Percentiles rank a stretch among this genome's conserved stretches.
Evolutionary conservation across 2,888 invertebrate genomes (phyloP).

Genomic region (Corbicula japonica): DNA sequence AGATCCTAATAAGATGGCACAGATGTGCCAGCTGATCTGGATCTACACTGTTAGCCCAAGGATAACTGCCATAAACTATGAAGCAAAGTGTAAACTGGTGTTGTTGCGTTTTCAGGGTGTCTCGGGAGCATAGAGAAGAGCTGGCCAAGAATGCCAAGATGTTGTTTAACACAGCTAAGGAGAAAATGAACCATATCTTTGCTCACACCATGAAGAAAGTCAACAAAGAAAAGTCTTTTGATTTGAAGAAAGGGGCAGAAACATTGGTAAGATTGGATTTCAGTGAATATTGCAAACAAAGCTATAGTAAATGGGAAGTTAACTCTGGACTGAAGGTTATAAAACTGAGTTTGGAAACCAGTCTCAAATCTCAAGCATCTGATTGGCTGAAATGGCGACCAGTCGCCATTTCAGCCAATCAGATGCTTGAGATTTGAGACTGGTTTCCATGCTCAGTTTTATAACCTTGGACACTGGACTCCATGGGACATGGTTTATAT

Average conservation of each 20-base stretch:
- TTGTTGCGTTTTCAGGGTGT: conserved; percentile 89
- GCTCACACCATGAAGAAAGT: conserved; percentile 91
- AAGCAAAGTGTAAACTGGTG: no score
- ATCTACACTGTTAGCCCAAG: no score
- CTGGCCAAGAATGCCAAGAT: conserved; percentile 95
- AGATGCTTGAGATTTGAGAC: no score
- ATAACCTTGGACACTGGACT: no score
- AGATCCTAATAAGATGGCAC: no score
- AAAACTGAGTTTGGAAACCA: no score
- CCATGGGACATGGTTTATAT: no score
- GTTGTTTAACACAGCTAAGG: conserved; percentile 92
- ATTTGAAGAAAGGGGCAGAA: conserved; percentile 70
- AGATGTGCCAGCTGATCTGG: no score
- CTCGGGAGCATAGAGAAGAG: conserved; percentile 96
- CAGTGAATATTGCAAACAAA: background rate
- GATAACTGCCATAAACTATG: no score
- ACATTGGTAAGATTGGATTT: background rate
- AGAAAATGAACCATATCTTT: conserved; percentile 88
- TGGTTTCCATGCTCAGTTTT: no score
- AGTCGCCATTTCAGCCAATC: background rate
- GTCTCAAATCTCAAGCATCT: background rate
- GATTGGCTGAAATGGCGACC: background rate
- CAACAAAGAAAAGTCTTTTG: conserved; percentile 89
- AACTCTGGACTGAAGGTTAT: background rate
- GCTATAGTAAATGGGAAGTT: background rate